A percentile compares a stretch with the other conserved stretches of the same genome.
Conservation (phyloP, 2,888 invertebrate species). For the Cepaea hortensis region DNA sequence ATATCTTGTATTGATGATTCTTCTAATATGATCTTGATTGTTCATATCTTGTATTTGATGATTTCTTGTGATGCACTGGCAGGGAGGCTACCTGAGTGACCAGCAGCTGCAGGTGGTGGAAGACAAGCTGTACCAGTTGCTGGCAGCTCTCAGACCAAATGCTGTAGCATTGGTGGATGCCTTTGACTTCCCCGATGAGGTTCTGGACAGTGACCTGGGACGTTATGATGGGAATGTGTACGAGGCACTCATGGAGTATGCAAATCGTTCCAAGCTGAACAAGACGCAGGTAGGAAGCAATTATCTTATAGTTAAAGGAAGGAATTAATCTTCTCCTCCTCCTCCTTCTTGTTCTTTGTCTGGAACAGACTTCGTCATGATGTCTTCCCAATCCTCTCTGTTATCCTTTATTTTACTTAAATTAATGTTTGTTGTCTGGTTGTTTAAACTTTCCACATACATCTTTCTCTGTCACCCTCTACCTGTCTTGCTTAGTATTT, state of each 20-base stretch:
- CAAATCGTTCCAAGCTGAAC: slow-evolving; percentile 76
- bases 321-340: not conserved
- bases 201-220: slow-evolving; percentile 75
- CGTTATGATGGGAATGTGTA: slow-evolving; percentile 78
- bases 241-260: slow-evolving; percentile 76
- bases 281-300: slow-evolving; percentile 69
- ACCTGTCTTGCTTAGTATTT: too few species aligned
- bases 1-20: too few species aligned
- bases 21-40: too few species aligned
- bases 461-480: too few species aligned
- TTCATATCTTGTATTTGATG: too few species aligned
- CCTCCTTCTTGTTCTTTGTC: not conserved
- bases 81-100: slow-evolving; percentile 82
- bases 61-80: not conserved
- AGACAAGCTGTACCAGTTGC: slow-evolving; percentile 83
- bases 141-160: slow-evolving; percentile 87
- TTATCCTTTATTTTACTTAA: too few species aligned
- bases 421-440: too few species aligned
- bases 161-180: slow-evolving; percentile 93
- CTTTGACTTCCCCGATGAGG: slow-evolving; percentile 82
- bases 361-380: too few species aligned
- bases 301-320: too few species aligned
- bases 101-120: slow-evolving; percentile 79
- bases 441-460: too few species aligned
- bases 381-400: too few species aligned